phyloP scores from a whole-genome alignment of 2,113 vertebrate genomes.

The Thamnaconus septentrionalis region DNA sequence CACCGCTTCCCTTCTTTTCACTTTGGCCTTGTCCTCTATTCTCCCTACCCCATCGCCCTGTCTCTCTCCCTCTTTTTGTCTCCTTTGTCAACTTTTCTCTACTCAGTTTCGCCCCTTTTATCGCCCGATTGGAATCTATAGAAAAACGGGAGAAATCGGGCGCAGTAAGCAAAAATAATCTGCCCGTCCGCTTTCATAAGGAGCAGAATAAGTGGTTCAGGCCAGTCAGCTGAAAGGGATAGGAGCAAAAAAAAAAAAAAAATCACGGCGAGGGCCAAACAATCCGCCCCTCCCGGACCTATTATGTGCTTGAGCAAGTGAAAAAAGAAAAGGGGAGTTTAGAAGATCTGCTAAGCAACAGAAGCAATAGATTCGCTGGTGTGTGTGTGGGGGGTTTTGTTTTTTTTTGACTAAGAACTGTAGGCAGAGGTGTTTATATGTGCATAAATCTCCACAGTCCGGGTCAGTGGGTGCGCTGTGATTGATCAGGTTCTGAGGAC shows the following conservation, averaged over 20 bases:
- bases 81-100: conserved; percentile 53
- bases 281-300: conserved; percentile 8
- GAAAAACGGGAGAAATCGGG: conserved; percentile 51
- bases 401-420: too few species aligned
- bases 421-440: too few species aligned
- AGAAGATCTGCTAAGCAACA: neutral
- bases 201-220: conserved; percentile 45
- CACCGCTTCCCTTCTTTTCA: conserved; percentile 24
- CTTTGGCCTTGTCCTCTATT: conserved; percentile 25
- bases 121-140: conserved; percentile 13
- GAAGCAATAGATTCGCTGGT: too few species aligned
- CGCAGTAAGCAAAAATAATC: conserved; percentile 57
- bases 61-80: conserved; percentile 41
- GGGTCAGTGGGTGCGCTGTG: too few species aligned
- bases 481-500: too few species aligned
- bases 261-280: conserved; percentile 17
- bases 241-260: neutral
- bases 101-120: neutral
- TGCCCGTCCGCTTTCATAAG: conserved; percentile 42
- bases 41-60: conserved; percentile 38
- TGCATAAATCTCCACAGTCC: too few species aligned
- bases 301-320: conserved; percentile 9
- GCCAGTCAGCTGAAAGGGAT: conserved; percentile 54
- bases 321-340: conserved; percentile 8
- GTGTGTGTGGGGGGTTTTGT: too few species aligned